Evolutionary conservation across 1,140 invertebrate species (phyloP).

Genomic region (Drosophila trapezifrons): DNA sequence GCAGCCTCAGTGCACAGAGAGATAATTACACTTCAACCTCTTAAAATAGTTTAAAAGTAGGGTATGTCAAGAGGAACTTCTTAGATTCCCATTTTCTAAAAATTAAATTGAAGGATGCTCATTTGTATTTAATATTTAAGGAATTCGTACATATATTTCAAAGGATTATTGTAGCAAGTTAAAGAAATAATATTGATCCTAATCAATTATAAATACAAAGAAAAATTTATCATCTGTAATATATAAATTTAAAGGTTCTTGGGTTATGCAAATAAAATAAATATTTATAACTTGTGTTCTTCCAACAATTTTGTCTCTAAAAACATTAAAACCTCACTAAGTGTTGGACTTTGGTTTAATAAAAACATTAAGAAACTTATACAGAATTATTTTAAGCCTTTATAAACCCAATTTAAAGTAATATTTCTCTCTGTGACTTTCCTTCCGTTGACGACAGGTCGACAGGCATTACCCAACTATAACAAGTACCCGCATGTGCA

Average conservation of each 20-base stretch:
- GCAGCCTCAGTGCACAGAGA: background rate
- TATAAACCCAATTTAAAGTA: background rate
- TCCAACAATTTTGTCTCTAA: too few relatives aligned
- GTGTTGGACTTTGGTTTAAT: background rate
- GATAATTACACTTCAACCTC: background rate
- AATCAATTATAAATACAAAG: too few relatives aligned
- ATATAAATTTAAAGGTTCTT: too few relatives aligned
- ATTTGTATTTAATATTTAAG: background rate
- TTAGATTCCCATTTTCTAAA: background rate
- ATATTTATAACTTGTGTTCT: too few relatives aligned
- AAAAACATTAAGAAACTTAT: too few relatives aligned
- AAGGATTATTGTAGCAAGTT: background rate
- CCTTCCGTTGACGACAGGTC: constrained; percentile 9
- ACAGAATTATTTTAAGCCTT: too few relatives aligned
- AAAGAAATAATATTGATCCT: too few relatives aligned
- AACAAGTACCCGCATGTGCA: constrained; percentile 59
- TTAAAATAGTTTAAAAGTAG: background rate
- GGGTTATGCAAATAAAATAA: too few relatives aligned
- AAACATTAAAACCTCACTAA: background rate
- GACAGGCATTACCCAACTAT: constrained; percentile 47
- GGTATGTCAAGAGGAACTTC: background rate
- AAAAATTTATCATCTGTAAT: too few relatives aligned
- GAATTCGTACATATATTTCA: background rate
- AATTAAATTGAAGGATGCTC: too few relatives aligned
- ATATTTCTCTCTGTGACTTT: constrained; percentile 35